phyloP scores from a whole-genome alignment of 2,888 invertebrate species.

The Tenthredo mesomela region DNA sequence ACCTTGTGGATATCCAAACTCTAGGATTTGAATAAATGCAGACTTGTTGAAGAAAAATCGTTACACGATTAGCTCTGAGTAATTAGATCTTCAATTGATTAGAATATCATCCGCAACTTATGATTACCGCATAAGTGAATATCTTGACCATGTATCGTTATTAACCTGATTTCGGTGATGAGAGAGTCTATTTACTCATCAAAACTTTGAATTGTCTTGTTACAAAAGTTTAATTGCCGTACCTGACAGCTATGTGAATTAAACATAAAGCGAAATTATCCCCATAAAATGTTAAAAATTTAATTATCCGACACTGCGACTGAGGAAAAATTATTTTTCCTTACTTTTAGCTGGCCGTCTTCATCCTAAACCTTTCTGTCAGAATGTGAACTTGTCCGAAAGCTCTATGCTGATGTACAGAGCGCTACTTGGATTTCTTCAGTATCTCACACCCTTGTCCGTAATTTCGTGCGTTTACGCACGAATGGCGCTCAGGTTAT shows the following conservation, averaged over 20 bases:
- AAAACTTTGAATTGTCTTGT: not conserved
- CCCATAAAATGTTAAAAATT: not conserved
- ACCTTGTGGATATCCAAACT: not conserved
- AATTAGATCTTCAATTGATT: not conserved
- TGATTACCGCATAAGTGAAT: not conserved
- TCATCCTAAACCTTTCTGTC: conserved; percentile 82
- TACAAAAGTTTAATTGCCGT: not conserved
- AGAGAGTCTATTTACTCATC: not conserved
- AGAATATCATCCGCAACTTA: not conserved
- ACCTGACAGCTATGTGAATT: not conserved
- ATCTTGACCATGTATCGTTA: not conserved
- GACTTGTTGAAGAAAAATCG: not conserved
- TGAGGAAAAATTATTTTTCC: not conserved
- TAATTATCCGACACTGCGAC: not conserved
- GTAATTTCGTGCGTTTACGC: conserved; percentile 91
- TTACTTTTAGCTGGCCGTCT: conserved; percentile 74
- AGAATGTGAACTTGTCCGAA: conserved; percentile 80
- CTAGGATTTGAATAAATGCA: not conserved
- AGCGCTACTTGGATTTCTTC: conserved; percentile 80
- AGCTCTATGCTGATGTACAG: conserved; percentile 81
- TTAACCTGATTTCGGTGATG: not conserved
- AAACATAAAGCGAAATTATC: not conserved
- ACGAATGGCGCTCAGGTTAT: conserved; percentile 88
- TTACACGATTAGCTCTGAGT: not conserved
- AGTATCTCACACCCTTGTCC: conserved; percentile 89